Evolutionary conservation across 2,888 invertebrate species (phyloP).

Genomic region (Scaptodrosophila latifasciaeformis): DNA sequence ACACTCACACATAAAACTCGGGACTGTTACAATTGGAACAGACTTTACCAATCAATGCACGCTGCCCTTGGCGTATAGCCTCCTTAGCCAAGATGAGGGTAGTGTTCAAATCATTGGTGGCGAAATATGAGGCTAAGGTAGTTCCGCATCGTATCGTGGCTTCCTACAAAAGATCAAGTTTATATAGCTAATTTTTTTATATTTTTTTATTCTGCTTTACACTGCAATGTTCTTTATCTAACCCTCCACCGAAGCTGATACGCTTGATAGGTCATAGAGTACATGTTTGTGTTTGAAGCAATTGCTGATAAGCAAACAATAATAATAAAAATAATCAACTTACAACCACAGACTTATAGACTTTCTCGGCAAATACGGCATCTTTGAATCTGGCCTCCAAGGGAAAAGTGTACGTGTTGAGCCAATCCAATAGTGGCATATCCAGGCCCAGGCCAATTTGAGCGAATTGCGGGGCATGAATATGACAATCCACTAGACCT

Average conservation of each 20-base stretch:
- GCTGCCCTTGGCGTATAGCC: slow-evolving; percentile 81
- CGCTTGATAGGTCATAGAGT: neutral
- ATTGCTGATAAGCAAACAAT: neutral
- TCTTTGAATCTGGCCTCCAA: slow-evolving; percentile 84
- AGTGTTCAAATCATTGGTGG: slow-evolving; percentile 84
- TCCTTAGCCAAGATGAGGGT: slow-evolving; percentile 83
- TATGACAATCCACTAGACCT: slow-evolving; percentile 92
- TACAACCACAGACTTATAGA: slow-evolving; percentile 88
- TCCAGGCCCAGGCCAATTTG: slow-evolving; percentile 90
- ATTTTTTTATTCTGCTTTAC: no score
- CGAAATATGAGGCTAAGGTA: slow-evolving; percentile 92
- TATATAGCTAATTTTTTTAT: slow-evolving; percentile 8
- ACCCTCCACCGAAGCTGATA: no score
- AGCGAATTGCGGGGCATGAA: slow-evolving; percentile 92
- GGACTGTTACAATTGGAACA: slow-evolving; percentile 73
- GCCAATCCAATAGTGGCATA: slow-evolving; percentile 87
- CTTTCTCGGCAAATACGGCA: slow-evolving; percentile 80
- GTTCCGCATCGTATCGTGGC: slow-evolving; percentile 86
- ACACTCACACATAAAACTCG: slow-evolving; percentile 70
- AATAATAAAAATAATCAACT: slow-evolving; percentile 62
- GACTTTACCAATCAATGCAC: slow-evolving; percentile 91
- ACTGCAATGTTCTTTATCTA: no score
- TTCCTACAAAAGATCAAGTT: slow-evolving; percentile 76
- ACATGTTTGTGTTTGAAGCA: no score
- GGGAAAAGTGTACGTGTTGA: slow-evolving; percentile 89